Evolutionary conservation across 2,888 invertebrate species (phyloP).

Genomic region (Drosophila macrothrix): DNA sequence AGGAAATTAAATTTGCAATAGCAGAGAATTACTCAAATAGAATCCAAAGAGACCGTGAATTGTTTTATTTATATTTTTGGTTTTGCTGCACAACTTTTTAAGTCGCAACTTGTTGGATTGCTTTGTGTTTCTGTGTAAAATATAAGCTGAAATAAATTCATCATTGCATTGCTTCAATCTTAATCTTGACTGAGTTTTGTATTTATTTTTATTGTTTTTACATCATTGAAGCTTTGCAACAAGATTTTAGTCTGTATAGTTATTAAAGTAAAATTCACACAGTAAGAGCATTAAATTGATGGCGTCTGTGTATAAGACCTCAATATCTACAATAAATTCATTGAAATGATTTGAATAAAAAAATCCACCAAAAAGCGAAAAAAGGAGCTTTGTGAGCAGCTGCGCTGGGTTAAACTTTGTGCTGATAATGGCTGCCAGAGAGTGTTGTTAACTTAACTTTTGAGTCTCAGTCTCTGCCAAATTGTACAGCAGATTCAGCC

Average conservation of each 20-base stretch:
- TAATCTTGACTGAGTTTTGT: not conserved
- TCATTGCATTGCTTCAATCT: not conserved
- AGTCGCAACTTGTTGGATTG: not conserved
- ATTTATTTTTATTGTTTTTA: no score
- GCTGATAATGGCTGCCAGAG: not conserved
- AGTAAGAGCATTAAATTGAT: not conserved
- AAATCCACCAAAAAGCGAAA: not conserved
- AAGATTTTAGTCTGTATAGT: not conserved
- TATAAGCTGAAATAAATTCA: not conserved
- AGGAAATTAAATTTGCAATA: not conserved
- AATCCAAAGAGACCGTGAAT: not conserved
- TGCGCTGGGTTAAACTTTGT: not conserved
- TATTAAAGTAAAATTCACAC: not conserved
- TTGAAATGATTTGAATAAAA: not conserved
- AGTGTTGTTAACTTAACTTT: not conserved
- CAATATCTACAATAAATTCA: not conserved
- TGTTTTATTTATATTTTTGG: not conserved
- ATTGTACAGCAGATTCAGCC: constrained; percentile 20
- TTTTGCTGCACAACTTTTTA: not conserved
- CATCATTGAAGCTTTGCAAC: not conserved
- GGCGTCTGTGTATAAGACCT: not conserved
- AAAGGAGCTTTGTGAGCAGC: not conserved
- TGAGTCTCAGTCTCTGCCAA: constrained; percentile 3
- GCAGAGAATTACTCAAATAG: not conserved
- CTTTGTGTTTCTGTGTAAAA: not conserved